Evolutionary conservation across 2,113 vertebrate genomes (phyloP), one percentile per base, ranked within the genome.

Genomic region (Lophotis ruficrista): DNA sequence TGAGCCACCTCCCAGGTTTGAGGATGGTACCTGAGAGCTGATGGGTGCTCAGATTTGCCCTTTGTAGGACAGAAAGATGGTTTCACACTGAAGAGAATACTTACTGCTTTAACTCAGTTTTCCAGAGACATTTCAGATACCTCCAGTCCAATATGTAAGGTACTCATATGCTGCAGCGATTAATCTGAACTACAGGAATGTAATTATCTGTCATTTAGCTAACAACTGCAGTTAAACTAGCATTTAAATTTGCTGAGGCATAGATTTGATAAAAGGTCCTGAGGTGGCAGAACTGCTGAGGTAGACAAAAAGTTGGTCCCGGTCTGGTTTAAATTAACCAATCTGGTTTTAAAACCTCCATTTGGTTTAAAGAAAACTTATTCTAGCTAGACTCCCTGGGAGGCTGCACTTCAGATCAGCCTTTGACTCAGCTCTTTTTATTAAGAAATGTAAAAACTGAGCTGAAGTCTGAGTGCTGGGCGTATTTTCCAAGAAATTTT

Each of bases 181-280:
- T 93, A 96, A 96, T 95, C 77, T 89, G 89, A 91, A 81, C 95
- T 95, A 92, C 72, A 85, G 87, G 83, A 82, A 84, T 84, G 83
- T 89, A 96, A 96, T 97, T 96, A 96, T 89, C 94, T 96, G 86
- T 95, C 80, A 92, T 92, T 96, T 96, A 94, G 82, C 88, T 93
- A 97, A 87, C 90, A 96, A 95, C 86, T 92, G 60, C 86, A 82
- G 76, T 94, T 96, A 96, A 94, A 92, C 72, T 69, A 92, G 94
- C 78, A 72, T 93, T 96, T 96, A 95, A 97, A 90, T 97, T 88
- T 97, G 86, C 96, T 62, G 75, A 96, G 85, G 75, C 60, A 77
- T 69, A 88, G 75, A 94, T 87, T 92, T 96, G 81, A 83, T 94
- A 84, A 96, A 89, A 94, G 93, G 72, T 94, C 95, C 50, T 94